A percentile compares a stretch with the other conserved stretches of the same genome.
Evolutionary conservation across 1,140 invertebrate species (phyloP).

Genomic region (Euborellia annulipes): DNA sequence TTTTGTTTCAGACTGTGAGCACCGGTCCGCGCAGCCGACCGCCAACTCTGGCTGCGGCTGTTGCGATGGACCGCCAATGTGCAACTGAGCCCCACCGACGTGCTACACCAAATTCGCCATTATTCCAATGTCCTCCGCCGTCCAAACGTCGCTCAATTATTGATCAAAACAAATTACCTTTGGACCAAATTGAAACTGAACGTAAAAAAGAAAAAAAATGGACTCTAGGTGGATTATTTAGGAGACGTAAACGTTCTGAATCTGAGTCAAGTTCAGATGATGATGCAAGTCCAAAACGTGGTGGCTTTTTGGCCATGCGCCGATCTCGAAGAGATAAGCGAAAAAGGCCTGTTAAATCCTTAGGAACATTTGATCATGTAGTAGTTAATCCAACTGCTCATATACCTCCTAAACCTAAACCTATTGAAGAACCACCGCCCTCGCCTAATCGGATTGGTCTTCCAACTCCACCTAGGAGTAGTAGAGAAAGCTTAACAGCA

Average conservation of each 20-base stretch:
- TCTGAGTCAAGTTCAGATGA: slow-evolving; percentile 42
- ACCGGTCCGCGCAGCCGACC: slow-evolving; percentile 4
- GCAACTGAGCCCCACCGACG: too few species aligned
- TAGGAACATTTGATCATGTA: slow-evolving; percentile 21
- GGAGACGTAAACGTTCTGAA: slow-evolving; percentile 40
- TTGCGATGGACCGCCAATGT: too few species aligned
- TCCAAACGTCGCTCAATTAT: too few species aligned
- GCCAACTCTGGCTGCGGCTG: too few species aligned
- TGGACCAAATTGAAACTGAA: too few species aligned
- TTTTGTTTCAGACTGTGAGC: slow-evolving; percentile 10
- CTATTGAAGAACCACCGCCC: slow-evolving; percentile 24
- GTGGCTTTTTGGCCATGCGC: slow-evolving; percentile 29
- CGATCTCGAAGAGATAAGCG: slow-evolving; percentile 31
- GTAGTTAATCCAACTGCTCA: slow-evolving; percentile 28
- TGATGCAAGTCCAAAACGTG: slow-evolving; percentile 21
- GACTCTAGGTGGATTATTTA: slow-evolving; percentile 52
- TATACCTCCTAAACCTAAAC: slow-evolving; percentile 19
- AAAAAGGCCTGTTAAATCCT: slow-evolving; percentile 20
- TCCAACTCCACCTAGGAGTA: slow-evolving; percentile 24
- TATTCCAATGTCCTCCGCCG: too few species aligned
- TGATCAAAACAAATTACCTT: too few species aligned
- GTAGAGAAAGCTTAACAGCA: slow-evolving; percentile 13
- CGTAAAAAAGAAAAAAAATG: slow-evolving; percentile 38
- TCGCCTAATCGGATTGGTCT: slow-evolving; percentile 32
- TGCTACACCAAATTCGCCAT: too few species aligned